Base-by-base conservation (phyloP, 2,797 vertebrate genomes). In the Enteromius unitaeniatus region DNA sequence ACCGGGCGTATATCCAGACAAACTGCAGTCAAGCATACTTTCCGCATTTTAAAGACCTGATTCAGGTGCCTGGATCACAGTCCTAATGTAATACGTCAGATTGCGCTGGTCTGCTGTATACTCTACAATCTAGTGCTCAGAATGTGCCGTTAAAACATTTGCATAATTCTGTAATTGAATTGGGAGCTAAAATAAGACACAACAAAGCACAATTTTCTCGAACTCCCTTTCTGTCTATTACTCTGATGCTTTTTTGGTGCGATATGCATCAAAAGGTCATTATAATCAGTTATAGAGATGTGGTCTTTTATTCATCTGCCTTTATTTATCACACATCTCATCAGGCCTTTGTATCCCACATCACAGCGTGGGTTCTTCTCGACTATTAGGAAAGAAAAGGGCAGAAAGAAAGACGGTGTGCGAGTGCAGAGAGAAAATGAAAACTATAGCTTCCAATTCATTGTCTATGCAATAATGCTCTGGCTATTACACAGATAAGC, bases 251-350 rank as follows among this genome's bases (percentile, higher is more conserved):
- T 67, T 58, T 42, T 49, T 28, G 72, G 37, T 42, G 37, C 1
- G 26, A 34, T 83, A 45, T 55, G 65, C 62, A 83, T 77, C 73
- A 77, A 69, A 67, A 68, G 47, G 72, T 55, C 47, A 47, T 55
- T 77, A 58, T 58, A 68, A 68, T 77, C 47, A 68, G 73, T 58
- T 47, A 83, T 45, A 45, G 26, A 65, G 62, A 75, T 76, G 72
- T 42, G 47, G 7, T 10, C 49, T 55, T 76, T 83, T 77, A 58
- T 83, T 76, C 72, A 31, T 67, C 7, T n/a, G 60, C 55, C 72
- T 31, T 68, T 53, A 64, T 68, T 82, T 83, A 76, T 81, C 79
- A 31, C 67, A 72, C 23, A 42, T 53, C 72, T 55, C 72, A 55
- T 34, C 47, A 76, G 73, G 37, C 62, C 26, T 64, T 68, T 77